phyloP scores from a whole-genome alignment of 2,888 invertebrate genomes.

The Scotopteryx bipunctaria region DNA sequence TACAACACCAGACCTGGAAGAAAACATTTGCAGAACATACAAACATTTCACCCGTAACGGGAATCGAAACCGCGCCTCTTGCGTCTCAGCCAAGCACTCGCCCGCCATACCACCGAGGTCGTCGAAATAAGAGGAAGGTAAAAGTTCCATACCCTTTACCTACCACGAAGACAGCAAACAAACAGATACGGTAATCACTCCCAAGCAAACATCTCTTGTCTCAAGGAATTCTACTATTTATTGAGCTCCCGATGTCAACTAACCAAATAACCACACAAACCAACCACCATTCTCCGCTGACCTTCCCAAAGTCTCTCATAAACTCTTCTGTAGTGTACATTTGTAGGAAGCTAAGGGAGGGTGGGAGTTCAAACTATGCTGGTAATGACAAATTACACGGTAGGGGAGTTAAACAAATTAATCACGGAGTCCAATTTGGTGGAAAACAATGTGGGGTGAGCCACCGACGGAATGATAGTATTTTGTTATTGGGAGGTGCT shows the following conservation, averaged over 20 bases:
- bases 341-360: slow-evolving; percentile 21
- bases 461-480: slow-evolving; percentile 54
- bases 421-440: slow-evolving; percentile 77
- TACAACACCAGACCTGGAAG: too few relatives aligned
- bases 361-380: slow-evolving; percentile 46
- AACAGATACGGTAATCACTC: slow-evolving; percentile 53
- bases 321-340: slow-evolving; percentile 16
- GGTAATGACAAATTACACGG: slow-evolving; percentile 68
- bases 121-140: too few relatives aligned
- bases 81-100: too few relatives aligned
- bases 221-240: slow-evolving; percentile 63
- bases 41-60: too few relatives aligned
- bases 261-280: slow-evolving; percentile 67
- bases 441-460: slow-evolving; percentile 74
- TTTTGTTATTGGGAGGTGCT: slow-evolving; percentile 53
- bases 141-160: slow-evolving; percentile 13
- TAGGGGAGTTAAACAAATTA: slow-evolving; percentile 78
- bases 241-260: slow-evolving; percentile 67
- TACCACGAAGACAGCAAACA: slow-evolving; percentile 43
- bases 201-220: slow-evolving; percentile 53
- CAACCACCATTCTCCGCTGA: slow-evolving; percentile 44
- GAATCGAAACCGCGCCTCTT: too few relatives aligned
- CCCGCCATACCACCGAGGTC: too few relatives aligned
- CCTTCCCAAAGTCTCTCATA: slow-evolving; percentile 27
- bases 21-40: too few relatives aligned